Base-by-base conservation (phyloP, 2,113 vertebrate genomes). In the Macquaria australasica region DNA sequence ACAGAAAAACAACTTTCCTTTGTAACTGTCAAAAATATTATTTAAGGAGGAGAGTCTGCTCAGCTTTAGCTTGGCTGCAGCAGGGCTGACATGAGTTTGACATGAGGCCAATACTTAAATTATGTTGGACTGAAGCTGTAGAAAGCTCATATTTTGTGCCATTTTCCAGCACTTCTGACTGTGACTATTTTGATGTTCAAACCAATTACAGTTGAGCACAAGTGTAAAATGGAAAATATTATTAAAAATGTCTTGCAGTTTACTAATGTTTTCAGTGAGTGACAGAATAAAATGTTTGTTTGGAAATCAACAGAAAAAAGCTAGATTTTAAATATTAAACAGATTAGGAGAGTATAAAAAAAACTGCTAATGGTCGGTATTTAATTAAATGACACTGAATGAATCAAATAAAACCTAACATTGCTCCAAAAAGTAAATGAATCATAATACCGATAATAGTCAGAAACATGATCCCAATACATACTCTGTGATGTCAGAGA, bases 401-500 rank as follows among this genome's bases (percentile, higher is more conserved):
- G 3, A 53, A 63, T 80, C 34, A 73, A 53, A 20, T 77, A 21
- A 5, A 64, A 53, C 8, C 31, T 23, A 4, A 64, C 28, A 53
- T 20, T 28, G 18, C 10, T 67, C 1, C 4, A 50, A 37, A 63
- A 64, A 37, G 18, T 34, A 1, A 71, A 34, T 48, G 18, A 69
- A 50, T 59, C 21, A 12, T 58, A 23, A n/a, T 77, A 9, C 6
- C 10, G 25, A 6, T 14, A 8, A 28, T 67, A 20, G 21, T 66
- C 5, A 45, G 43, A 58, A 0, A 34, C 5, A 23, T 51, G 63
- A 45, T 76, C 31, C 8, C 60, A 25, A 58, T 39, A 53, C 2
- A 45, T 51, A 14, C 28, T 56, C 11, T 45, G 45, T 81, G 39
- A 56, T 55, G 79, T 81, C 73, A 37, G 78, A 45, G 28, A 31